Conservation (phyloP, 2,113 vertebrate genomes). For the Sinocyclocheilus anophthalmus region DNA sequence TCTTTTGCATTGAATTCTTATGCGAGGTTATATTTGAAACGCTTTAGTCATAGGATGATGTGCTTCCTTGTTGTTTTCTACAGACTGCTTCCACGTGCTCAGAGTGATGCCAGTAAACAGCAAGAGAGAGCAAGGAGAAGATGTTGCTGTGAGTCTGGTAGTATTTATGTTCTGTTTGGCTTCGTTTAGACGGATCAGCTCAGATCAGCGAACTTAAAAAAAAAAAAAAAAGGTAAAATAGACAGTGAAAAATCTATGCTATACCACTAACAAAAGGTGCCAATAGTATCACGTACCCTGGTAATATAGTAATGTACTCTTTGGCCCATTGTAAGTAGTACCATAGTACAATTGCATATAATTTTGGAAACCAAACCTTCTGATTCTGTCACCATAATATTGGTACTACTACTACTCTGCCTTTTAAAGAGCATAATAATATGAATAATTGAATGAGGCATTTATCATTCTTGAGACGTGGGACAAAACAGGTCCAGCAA, state of each 20-base stretch:
- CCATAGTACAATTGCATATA: not conserved
- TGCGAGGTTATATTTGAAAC: not conserved
- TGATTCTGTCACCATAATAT: not conserved
- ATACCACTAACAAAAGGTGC: not conserved
- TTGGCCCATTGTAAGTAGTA: not conserved
- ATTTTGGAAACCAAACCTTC: not conserved
- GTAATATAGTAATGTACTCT: not conserved
- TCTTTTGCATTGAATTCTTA: not conserved
- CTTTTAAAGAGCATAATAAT: too few species aligned
- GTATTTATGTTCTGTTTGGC: not conserved
- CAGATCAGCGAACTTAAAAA: not conserved
- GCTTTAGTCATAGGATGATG: not conserved
- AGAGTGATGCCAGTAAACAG: constrained; percentile 56
- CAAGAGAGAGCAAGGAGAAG: constrained; percentile 60
- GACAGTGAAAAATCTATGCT: not conserved
- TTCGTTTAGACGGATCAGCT: not conserved
- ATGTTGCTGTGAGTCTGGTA: constrained; percentile 64
- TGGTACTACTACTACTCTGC: too few species aligned
- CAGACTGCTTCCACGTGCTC: not conserved
- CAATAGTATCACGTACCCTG: not conserved
- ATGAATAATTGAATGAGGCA: too few species aligned
- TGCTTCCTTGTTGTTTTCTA: constrained; percentile 2
- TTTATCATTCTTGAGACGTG: too few species aligned
- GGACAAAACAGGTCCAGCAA: too few species aligned
- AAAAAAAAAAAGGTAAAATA: not conserved